A percentile compares a stretch with the other conserved stretches of the same genome.
phyloP scores from a whole-genome alignment of 2,113 vertebrate species.

The crab-eating macaque (Macaca fascicularis) region T2T-MFA8v1.1 NC_088378.1:33020501-33021000 shows the following conservation, averaged over 20 bases:
- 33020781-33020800: conserved; percentile 77
- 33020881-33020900: conserved; percentile 72
- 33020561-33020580: background rate
- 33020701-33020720: conserved; percentile 63
- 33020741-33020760: conserved; percentile 70
- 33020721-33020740: conserved; percentile 66
- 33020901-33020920: conserved; percentile 57
- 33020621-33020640: conserved; percentile 39
- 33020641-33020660: conserved; percentile 57
- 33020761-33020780: conserved; percentile 75
- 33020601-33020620: background rate
- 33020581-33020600: conserved; percentile 9
- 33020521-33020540: background rate
- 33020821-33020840: conserved; percentile 67
- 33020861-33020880: conserved; percentile 62
- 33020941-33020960: conserved; percentile 25
- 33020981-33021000: conserved; percentile 1
- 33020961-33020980: background rate
- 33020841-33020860: conserved; percentile 65
- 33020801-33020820: conserved; percentile 70
- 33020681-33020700: conserved; percentile 56
- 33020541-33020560: background rate
- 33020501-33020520: background rate
- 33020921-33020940: background rate
- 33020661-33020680: conserved; percentile 57